Base-by-base conservation (phyloP, 2,797 vertebrate species). In the Paedocypris micromegethes region DNA sequence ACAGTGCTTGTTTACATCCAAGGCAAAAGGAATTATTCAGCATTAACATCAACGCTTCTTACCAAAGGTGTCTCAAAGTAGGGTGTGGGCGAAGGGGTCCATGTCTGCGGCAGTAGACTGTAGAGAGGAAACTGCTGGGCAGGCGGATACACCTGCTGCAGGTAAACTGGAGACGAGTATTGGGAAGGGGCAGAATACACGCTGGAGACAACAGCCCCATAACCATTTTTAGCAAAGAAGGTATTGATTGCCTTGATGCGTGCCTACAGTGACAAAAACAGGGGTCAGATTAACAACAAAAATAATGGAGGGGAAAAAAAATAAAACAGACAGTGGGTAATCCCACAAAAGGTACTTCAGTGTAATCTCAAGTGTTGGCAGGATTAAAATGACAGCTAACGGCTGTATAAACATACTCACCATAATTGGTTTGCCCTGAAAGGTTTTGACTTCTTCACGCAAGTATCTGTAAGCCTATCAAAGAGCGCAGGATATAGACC, bases 191-290 rank as follows among this genome's bases (percentile, higher is more conserved):
- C 93, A 90, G 92, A 78, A 9, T 95, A 99, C 78, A 95, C 83
- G 63, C 88, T 89, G 78, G 90, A 94, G 84, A 98, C 97, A 87
- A 96, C 87, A 6, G 92, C 89, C 77, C 93, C 90, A 83, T 95
- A 98, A 83, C 94, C 92, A 78, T 97, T 99, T 91, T 99, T 98
- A 3, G 96, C 94, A 87, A 98, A 97, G 87, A 98, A 98, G 0
- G 96, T 98, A 89, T 97, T 99, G 87, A 98, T 98, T 88, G 96
- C 96, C 92, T 99, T 98, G 88, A 99, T 99, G 82, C 96, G 93
- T 76, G 97, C 97, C 97, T 99, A 82, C 0, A 9, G 9, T 57
- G 0, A 59, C 3, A 46, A 40, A 67, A 46, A 6, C 3, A 43
- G 23, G 23, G 23, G 23, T 23, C 1, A 23, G 23, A 1, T 23